A percentile compares a stretch with the other conserved stretches of the same genome.
Conservation (phyloP, 2,888 invertebrate species). For the Scaptomyza tumidula region DNA sequence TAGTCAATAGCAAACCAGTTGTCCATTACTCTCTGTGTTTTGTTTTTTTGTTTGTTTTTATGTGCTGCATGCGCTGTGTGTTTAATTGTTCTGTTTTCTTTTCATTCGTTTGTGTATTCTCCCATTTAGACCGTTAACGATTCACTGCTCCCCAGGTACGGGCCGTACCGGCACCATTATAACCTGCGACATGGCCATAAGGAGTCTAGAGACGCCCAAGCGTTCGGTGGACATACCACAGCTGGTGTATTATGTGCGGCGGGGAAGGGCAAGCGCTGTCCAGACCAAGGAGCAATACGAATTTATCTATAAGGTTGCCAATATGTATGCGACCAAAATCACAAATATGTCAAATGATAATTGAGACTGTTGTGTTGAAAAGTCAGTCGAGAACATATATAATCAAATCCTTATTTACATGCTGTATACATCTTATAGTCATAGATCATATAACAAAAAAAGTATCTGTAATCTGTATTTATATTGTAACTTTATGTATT, state of each 20-base stretch:
- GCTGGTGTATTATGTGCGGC: conserved; percentile 92
- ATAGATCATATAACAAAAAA: conserved; percentile 27
- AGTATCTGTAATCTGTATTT: conserved; percentile 23
- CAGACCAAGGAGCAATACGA: conserved; percentile 96
- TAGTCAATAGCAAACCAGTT: conserved; percentile 3
- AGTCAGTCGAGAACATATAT: conserved; percentile 20
- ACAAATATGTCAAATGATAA: conserved; percentile 89
- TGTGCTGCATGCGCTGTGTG: conserved; percentile 35
- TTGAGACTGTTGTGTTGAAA: conserved; percentile 52
- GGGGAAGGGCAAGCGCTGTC: conserved; percentile 95
- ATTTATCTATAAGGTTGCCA: conserved; percentile 95
- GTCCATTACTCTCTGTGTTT: conserved; percentile 18
- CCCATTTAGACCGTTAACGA: conserved; percentile 88
- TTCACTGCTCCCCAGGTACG: conserved; percentile 95
- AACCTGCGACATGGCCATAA: conserved; percentile 93
- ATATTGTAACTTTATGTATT: conserved; percentile 33
- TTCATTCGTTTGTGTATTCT: conserved; percentile 49
- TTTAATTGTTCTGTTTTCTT: conserved; percentile 52
- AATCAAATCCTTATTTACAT: conserved; percentile 59
- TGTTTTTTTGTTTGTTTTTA: not conserved
- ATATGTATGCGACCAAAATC: conserved; percentile 93
- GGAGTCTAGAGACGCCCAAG: conserved; percentile 91
- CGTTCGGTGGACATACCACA: conserved; percentile 93
- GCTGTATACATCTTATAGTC: conserved; percentile 55
- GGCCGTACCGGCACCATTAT: conserved; percentile 94